Evolutionary conservation across 2,888 invertebrate genomes (phyloP), one percentile per base, ranked within the genome.

Genomic region (Idaea dimidiata): DNA sequence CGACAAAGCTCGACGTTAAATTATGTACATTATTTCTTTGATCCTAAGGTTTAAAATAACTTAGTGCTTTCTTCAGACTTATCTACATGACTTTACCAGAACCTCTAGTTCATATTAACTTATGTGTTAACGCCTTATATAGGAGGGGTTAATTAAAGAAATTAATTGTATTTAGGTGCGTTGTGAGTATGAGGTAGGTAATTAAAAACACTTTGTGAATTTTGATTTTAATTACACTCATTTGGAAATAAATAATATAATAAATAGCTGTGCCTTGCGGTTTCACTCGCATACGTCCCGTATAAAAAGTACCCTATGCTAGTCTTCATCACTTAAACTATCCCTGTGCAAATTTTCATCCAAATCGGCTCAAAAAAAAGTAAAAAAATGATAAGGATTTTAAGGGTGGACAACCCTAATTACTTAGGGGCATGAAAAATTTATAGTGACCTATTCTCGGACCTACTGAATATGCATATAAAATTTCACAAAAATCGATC

Each of bases 121-220:
- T 60, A 58, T 16, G 54, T 24, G 53, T 59, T 54, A 24, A 59
- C 54, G 55, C 32, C 32, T n/a, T 33, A 54, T 24, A 54, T 18
- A 16, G 61, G 53, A 24, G n/a, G 54, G 10, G 43, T 58, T 62
- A 61, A 66, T 66, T 63, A 63, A 60, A 66, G 58, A 61, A 58
- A 55, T 63, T 59, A 63, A 66, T 58, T 61, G 63, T 43, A 57
- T 24, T 54, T 62, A 57, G 57, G 62, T 60, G 55, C 58, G 43
- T 60, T 59, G n/a, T 63, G 60, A 60, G 43, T 43, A 43, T 43
- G 43, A 43, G 14, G 14, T 43, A 43, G 43, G 43, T 43, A 43
- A 3, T 43, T 43, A 5, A 14, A 14, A 5, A 43, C 43, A 14
- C 14, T 43, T 43, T 14, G 43, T 24, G 24, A 24, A 24, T 14